Evolutionary conservation across 2,113 vertebrate species (phyloP), one percentile per base, ranked within the genome.

Genomic region (Paradoxurus hermaphroditus): DNA sequence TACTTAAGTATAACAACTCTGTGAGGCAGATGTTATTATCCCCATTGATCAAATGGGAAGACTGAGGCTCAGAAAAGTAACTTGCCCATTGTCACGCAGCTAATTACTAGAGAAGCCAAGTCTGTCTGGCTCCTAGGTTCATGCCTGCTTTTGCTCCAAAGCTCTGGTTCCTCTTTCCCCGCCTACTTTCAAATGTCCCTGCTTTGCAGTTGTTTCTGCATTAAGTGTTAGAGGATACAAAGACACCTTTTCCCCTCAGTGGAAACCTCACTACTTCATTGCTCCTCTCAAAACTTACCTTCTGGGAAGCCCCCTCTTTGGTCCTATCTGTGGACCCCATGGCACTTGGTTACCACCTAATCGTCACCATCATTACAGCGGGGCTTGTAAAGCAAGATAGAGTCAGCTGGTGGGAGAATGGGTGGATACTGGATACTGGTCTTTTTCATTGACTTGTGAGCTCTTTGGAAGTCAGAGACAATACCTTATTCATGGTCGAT

Each of bases 41-140:
- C 36, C 7, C 46, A 79, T 59, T 97, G 67, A 82, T 93, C 95
- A 92, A 29, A 84, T 49, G 78, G 89, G 12, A 86, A 95, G 56
- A 96, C n/a, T 3, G 46, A 89, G 82, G n/a, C 90, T 82, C 70
- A 88, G 79, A 97, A 91, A 91, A 93, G 81, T 59, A 44, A 94
- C 73, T 94, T 96, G 77, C 12, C 19, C 23, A 4, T 72, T 36
- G 65, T 95, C 87, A 92, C 56, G 56, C 23, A 86, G 79, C 79
- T 94, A 81, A 68, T 95, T 67, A 81, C 36, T 53, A 27, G 39
- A 49, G 23, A 96, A 93, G 84, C n/a, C 34, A 36, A 59, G 82
- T 63, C 56, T 72, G 16, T 59, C 27, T 44, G 53, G 70, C 34
- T 77, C 36, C 87, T n/a, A 62, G 90, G n/a, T 31, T 85, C 67